Evolutionary conservation across 2,113 vertebrate genomes (phyloP).

Genomic region (Dromaius novaehollandiae): DNA sequence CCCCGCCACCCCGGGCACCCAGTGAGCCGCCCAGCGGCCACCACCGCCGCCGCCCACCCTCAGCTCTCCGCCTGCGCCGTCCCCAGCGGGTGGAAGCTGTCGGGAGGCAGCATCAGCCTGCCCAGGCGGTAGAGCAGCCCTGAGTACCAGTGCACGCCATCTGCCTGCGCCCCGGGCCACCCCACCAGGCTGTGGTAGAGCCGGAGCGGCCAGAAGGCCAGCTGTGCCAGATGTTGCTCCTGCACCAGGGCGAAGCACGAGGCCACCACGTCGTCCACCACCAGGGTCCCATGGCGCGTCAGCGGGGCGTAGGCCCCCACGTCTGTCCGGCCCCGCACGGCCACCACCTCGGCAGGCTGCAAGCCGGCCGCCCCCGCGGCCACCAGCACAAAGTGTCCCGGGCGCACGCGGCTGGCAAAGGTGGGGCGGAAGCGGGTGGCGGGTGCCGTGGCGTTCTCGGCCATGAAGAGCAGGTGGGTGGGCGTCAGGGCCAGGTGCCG

Average conservation of each 20-base stretch:
- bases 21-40: not conserved
- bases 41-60: constrained; percentile 41
- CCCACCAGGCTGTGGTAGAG: constrained; percentile 83
- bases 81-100: constrained; percentile 89
- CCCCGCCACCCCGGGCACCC: not conserved
- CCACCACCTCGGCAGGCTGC: constrained; percentile 77
- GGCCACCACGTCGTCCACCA: constrained; percentile 90
- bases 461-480: constrained; percentile 89
- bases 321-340: constrained; percentile 74
- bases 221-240: constrained; percentile 88
- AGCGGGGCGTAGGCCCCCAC: constrained; percentile 90
- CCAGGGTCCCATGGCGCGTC: constrained; percentile 89
- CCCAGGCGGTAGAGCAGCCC: constrained; percentile 88
- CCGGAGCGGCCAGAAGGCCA: constrained; percentile 89
- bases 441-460: constrained; percentile 75
- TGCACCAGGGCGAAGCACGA: constrained; percentile 94
- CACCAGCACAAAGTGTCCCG: constrained; percentile 89
- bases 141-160: constrained; percentile 95
- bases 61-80: constrained; percentile 78
- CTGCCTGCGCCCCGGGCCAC: constrained; percentile 69
- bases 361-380: constrained; percentile 14
- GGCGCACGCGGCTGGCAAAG: constrained; percentile 87
- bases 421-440: constrained; percentile 76
- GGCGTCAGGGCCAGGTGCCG: constrained; percentile 87
- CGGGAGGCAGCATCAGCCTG: constrained; percentile 80